Conservation (phyloP, 1,140 invertebrate genomes). For the Brachystomella parvula region DNA sequence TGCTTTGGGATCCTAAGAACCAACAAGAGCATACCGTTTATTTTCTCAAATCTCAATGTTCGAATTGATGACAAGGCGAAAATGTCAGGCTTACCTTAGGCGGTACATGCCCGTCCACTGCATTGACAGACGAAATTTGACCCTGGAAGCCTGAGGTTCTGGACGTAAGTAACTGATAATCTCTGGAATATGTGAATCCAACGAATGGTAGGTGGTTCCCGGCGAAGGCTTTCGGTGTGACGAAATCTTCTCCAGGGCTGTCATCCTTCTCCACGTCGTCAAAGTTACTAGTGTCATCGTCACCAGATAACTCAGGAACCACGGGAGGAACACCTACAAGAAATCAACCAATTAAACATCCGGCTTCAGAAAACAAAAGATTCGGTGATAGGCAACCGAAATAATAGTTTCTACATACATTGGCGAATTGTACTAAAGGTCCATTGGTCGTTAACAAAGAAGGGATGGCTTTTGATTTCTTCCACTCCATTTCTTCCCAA, state of each 20-base stretch:
- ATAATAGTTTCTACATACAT: slow-evolving; percentile 50
- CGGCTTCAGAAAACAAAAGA: not conserved
- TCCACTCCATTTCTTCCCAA: slow-evolving; percentile 88
- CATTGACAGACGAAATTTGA: not conserved
- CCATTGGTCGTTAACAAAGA: slow-evolving; percentile 96
- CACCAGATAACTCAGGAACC: slow-evolving; percentile 85
- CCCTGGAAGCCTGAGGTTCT: not conserved
- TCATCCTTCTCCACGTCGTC: slow-evolving; percentile 93
- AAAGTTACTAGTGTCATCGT: slow-evolving; percentile 98
- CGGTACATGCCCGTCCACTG: not conserved
- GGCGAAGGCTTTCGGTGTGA: slow-evolving; percentile 91
- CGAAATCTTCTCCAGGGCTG: slow-evolving; percentile 80
- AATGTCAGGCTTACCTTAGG: not conserved
- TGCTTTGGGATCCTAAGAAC: not conserved
- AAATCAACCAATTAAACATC: slow-evolving; percentile 18
- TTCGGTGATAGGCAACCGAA: no score
- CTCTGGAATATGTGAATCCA: slow-evolving; percentile 93
- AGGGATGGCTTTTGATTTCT: slow-evolving; percentile 90
- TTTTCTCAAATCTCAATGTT: not conserved
- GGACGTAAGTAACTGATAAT: slow-evolving; percentile 58
- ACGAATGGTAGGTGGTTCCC: slow-evolving; percentile 98
- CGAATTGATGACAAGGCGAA: not conserved
- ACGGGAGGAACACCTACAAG: slow-evolving; percentile 79
- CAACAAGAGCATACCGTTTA: not conserved
- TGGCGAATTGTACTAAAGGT: slow-evolving; percentile 91